Conservation (phyloP, 2,888 invertebrate species). For the Rhamnusium bicolor region DNA sequence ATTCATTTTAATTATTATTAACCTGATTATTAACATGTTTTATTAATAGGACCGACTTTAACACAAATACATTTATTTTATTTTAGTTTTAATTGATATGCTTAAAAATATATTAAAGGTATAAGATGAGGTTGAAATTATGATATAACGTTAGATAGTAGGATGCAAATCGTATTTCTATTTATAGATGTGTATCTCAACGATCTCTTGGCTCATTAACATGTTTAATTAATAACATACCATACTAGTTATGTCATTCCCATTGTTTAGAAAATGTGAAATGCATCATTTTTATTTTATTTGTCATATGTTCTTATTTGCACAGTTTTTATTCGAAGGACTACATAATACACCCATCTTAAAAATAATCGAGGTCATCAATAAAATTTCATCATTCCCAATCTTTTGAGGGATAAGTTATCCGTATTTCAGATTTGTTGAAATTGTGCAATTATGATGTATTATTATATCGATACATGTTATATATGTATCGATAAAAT, state of each 20-base stretch:
- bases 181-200: slow-evolving; percentile 19
- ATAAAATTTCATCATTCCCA: not conserved
- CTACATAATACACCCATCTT: too few relatives aligned
- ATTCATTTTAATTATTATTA: not conserved
- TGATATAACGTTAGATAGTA: not conserved
- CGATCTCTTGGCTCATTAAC: slow-evolving; percentile 27
- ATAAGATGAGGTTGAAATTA: not conserved
- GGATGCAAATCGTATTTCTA: slow-evolving; percentile 14
- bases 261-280: slow-evolving; percentile 31
- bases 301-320: not conserved
- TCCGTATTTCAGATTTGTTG: too few relatives aligned
- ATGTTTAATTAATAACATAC: slow-evolving; percentile 35
- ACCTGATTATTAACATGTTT: not conserved
- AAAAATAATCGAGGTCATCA: not conserved
- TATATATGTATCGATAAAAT: too few relatives aligned
- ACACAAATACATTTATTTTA: not conserved
- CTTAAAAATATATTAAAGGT: not conserved
- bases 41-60: not conserved
- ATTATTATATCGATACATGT: too few relatives aligned
- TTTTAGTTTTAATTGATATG: not conserved
- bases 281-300: not conserved
- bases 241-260: slow-evolving; percentile 28
- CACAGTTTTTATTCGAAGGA: too few relatives aligned
- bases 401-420: too few relatives aligned
- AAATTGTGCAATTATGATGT: too few relatives aligned